Evolutionary conservation across 2,888 invertebrate genomes (phyloP), one percentile per base, ranked within the genome.

Genomic region (Noctua janthe): DNA sequence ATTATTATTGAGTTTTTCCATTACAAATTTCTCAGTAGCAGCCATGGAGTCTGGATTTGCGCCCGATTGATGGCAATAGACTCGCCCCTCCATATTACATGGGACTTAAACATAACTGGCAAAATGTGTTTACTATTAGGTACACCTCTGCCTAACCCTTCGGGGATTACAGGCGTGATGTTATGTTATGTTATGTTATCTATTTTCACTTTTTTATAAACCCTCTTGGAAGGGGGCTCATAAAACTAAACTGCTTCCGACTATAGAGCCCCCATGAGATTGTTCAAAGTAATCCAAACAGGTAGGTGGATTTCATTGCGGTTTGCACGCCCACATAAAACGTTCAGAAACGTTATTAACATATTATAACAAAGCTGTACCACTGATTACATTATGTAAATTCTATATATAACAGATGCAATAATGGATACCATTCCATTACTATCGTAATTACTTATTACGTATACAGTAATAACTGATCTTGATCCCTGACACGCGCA

Each of bases 401-500:
- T 51, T 13, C 39, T 64, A 43, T 47, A 59, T 29, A n/a, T 59
- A 23, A 64, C 56, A 35, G 11, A 72, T 69, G 17, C 10, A 74
- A 56, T 85, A 62, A 67, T 74, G 39, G 64, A 83, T 75, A 72
- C 51, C 39, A 74, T 70, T 75, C 47, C 51, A 74, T 74, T 76
- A 71, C n/a, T n/a, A 62, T 56, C 69, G 49, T 51, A 73, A 85
- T 67, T 39, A 76, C n/a, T n/a, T 66, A 69, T 64, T 54, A 74
- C 67, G 15, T 23, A 43, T 5, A 54, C 20, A 69, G 17, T 86
- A 76, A 71, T 72, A 49, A 62, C 74, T 51, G 69, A 67, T 20
- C 82, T 74, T 86, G 77, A 87, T 69, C 88, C 70, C 20, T 86
- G 86, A 86, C 77, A 77, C 29, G 39, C 13, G 49, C 64, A 69